Conservation (phyloP, 2,797 vertebrate species). For the Apogon hyalosoma region DNA sequence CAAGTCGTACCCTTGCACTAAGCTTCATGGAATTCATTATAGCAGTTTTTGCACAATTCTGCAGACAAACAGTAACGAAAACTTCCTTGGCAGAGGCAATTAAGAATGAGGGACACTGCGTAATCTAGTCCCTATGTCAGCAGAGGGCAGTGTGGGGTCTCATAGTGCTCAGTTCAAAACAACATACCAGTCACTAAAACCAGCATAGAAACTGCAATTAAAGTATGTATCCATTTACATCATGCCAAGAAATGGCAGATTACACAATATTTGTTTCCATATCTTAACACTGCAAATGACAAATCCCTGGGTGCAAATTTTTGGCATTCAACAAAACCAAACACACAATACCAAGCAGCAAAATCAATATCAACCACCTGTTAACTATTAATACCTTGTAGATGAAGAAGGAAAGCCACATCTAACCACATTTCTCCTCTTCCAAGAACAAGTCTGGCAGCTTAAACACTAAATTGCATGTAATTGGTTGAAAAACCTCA, state of each 20-base stretch:
- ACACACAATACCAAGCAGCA: background rate
- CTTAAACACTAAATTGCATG: background rate
- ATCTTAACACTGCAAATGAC: background rate
- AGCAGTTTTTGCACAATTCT: too few species aligned
- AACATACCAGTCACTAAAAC: slow-evolving; percentile 5
- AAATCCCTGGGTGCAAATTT: background rate
- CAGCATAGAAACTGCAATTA: background rate
- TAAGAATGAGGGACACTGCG: too few species aligned
- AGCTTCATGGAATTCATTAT: too few species aligned
- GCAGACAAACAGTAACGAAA: too few species aligned
- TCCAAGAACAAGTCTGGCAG: background rate
- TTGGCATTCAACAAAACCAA: background rate
- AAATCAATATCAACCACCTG: background rate
- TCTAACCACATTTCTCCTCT: background rate
- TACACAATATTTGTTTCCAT: background rate
- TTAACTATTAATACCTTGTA: background rate
- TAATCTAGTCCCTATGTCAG: slow-evolving; percentile 36
- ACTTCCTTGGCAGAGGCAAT: too few species aligned
- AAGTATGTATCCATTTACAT: background rate
- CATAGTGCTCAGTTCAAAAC: background rate
- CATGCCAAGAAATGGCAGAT: background rate
- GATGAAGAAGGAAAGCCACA: background rate
- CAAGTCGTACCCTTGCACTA: too few species aligned
- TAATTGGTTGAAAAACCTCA: background rate
- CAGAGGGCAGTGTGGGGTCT: slow-evolving; percentile 65